Evolutionary conservation across 2,888 invertebrate genomes (phyloP).

Genomic region (Epiperipatus broadwayi): DNA sequence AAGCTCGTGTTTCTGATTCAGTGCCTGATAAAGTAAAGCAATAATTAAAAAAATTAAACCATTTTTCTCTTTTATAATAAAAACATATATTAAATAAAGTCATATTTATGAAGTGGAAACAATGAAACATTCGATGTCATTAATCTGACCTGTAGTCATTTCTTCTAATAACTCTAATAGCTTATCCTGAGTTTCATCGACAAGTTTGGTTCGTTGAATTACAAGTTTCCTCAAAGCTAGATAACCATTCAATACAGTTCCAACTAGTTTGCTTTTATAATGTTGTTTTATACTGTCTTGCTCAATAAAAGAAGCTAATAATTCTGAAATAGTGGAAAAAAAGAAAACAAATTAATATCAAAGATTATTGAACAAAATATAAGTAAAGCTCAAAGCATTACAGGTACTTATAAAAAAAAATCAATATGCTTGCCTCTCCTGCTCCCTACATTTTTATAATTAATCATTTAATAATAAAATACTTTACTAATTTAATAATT

Average conservation of each 20-base stretch:
- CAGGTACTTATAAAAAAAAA: too few species aligned
- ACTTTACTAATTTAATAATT: too few species aligned
- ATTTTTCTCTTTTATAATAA: background rate
- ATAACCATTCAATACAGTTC: conserved; percentile 79
- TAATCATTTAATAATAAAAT: too few species aligned
- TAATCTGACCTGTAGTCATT: conserved; percentile 58
- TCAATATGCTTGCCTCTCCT: too few species aligned
- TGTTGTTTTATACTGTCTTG: conserved; percentile 66
- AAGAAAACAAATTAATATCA: conserved; percentile 11
- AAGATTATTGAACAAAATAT: too few species aligned
- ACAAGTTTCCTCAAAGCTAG: conserved; percentile 69
- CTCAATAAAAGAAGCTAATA: conserved; percentile 68
- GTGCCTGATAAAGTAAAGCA: conserved; percentile 40
- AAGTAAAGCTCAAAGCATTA: too few species aligned
- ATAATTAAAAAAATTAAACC: conserved; percentile 4
- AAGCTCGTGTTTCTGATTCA: conserved; percentile 83
- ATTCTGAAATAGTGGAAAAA: conserved; percentile 34
- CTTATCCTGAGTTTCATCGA: conserved; percentile 91
- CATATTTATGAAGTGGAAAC: background rate
- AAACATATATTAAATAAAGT: conserved; percentile 1
- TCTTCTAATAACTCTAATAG: conserved; percentile 76
- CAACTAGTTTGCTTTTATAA: conserved; percentile 70
- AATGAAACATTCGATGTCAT: background rate
- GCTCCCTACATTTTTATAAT: too few species aligned
- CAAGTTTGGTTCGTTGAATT: conserved; percentile 77